Evolutionary conservation across 2,113 vertebrate genomes (phyloP), one percentile per base, ranked within the genome.

Genomic region (Isichthys henryi): DNA sequence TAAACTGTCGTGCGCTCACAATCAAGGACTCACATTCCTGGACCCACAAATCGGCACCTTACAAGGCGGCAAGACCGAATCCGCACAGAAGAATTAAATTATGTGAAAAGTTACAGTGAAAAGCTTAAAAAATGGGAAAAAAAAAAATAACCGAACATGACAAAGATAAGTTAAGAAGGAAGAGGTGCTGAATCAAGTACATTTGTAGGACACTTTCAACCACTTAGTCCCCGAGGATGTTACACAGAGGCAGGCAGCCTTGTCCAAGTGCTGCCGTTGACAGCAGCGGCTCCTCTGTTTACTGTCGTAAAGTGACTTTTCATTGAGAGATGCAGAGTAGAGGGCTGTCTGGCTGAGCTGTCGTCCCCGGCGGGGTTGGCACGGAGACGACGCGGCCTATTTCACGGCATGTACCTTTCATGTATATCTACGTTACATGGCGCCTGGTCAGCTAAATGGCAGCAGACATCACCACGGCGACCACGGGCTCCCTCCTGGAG

Each of bases 361-460:
- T 27, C 21, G 35, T 88, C 87, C 86, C 85, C 31, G 5, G 66
- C 1, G 27, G 15, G 31, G 31, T n/a, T 21, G 53, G 39, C 49
- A 46, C 31, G 8, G 43, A 89, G 50, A 66, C 56, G 23, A 10
- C 19, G 56, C n/a, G 27, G 86, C n/a, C 89, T 31, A 31, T 88
- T 45, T 82, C 39, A 7, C 27, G 31, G 52, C 85, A 56, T 82
- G 48, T 88, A 88, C 74, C 89, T 83, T 82, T 56, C 85, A n/a
- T 88, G 50, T 49, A n/a, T 84, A 84, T 88, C 70, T 62, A 39
- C 88, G 70, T 62, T 88, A 45, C 11, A 88, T 13, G n/a, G 70
- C 6, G 49, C 74, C 66, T 9, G 45, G 58, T 58, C 86, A 62
- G 66, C 86, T 90, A 58, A 80, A 88, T 83, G 89, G 86, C 88